Base-by-base conservation (phyloP, 1,140 invertebrate genomes). In the Eriosoma lanigerum region DNA sequence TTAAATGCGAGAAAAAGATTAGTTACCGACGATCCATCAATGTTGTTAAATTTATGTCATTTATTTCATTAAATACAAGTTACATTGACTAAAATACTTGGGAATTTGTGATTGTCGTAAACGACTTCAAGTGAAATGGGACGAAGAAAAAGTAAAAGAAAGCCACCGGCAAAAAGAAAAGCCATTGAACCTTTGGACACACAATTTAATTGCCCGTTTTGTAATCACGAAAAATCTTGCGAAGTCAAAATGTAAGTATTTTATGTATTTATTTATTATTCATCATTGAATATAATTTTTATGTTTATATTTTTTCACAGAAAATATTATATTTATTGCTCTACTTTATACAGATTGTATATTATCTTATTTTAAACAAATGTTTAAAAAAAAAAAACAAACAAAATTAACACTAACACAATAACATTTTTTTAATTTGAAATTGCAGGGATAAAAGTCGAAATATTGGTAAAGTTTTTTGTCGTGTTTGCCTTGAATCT, bases 171-270 rank as follows among this genome's bases (percentile, higher is more conserved):
- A 44, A 99, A 98, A 86, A 89, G 93, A 82, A 98, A 98, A 88
- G 92, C 93, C 9, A 96, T 98, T 83, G 91, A 96, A 85, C 94
- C 97, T 2, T 86, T 99, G 44, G 97, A 99, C 85, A 93, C 93
- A 68, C 93, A 96, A 84, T 99, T 99, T 86, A 99, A 99, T 86
- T 99, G 98, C 85, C 98, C 98, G 9, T 99, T 99, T 89, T 99
- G 98, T 86, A 99, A 99, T 87, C 98, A 99, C 85, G 98, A 99
- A 87, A 97, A 96, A 84, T 98, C 96, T 1, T 99, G 98, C 87
- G 97, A 99, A 89, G 98, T 99, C 56, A 99, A 99, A 91, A 96
- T 99, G 97, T 98, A 90, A 90, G 92, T 78, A 70, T 46, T 52
- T 24, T 52, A 15, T 56, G 19, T 19, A 75, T 10, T 38, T 50